These are phyloP conservation scores for Dasysyrphus tricinctus DNA, from an alignment of 2,888 invertebrate species.

Conservation along the genomic window DNA sequence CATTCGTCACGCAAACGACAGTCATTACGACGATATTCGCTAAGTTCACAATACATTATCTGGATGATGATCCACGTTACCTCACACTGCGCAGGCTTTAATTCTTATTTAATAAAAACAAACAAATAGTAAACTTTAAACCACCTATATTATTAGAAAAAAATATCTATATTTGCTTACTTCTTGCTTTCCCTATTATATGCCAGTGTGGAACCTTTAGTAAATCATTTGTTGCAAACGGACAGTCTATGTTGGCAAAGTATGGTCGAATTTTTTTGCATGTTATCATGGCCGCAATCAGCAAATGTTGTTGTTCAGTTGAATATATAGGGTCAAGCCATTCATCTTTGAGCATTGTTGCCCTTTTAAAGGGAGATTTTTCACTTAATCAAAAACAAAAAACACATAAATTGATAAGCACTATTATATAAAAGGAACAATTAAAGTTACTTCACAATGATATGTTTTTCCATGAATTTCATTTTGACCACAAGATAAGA, in stretches of 20 bases:
- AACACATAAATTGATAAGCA: background rate
- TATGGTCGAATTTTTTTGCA: conserved; percentile 50
- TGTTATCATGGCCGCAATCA: conserved; percentile 39
- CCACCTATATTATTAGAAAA: background rate
- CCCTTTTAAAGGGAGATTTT: conserved; percentile 50
- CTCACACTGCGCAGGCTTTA: conserved; percentile 78
- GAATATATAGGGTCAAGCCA: conserved; percentile 53
- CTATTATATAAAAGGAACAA: background rate
- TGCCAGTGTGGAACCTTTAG: conserved; percentile 35
- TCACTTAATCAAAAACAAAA: conserved; percentile 32
- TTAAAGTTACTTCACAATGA: conserved; percentile 74
- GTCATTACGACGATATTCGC: conserved; percentile 77
- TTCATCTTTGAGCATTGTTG: background rate
- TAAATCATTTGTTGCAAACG: conserved; percentile 6
- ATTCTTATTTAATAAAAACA: conserved; percentile 53
- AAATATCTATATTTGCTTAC: conserved; percentile 7
- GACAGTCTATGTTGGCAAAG: conserved; percentile 39
- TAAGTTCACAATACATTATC: conserved; percentile 78
- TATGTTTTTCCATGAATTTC: conserved; percentile 75
- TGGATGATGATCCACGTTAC: conserved; percentile 80
- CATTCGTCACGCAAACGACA: conserved; percentile 81
- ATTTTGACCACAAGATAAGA: conserved; percentile 75
- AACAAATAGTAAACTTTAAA: background rate
- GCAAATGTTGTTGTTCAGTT: conserved; percentile 34
- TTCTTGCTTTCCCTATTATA: conserved; percentile 7